These are phyloP conservation scores for Brienomyrus longianalis DNA, from an alignment of 2,113 vertebrate genomes.

Conservation along the genomic window DNA sequence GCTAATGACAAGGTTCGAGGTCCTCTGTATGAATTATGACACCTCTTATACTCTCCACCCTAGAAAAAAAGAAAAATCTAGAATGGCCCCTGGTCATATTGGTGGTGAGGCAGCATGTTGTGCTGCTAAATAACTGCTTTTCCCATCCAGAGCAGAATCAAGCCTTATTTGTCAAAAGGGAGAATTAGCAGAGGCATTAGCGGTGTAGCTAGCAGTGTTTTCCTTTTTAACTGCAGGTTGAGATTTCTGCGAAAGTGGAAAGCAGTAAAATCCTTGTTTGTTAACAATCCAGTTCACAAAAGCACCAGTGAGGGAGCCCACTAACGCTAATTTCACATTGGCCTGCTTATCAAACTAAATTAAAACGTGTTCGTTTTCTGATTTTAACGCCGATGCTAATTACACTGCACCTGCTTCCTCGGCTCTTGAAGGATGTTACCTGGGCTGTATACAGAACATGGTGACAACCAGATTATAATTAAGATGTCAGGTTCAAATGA, in stretches of 20 bases:
- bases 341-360: conserved; percentile 19
- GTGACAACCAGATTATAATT: conserved; percentile 33
- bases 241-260: background rate
- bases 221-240: background rate
- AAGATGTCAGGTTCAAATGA: conserved; percentile 28
- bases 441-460: conserved; percentile 2
- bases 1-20: background rate
- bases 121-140: background rate
- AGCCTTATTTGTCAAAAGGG: background rate
- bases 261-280: background rate
- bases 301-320: background rate
- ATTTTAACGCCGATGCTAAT: conserved; percentile 20
- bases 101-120: background rate
- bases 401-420: conserved; percentile 20
- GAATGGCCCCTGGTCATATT: background rate
- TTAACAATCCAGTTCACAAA: background rate
- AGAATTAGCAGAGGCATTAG: background rate
- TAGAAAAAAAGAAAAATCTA: background rate
- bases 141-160: background rate
- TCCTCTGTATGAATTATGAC: background rate
- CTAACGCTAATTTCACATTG: conserved; percentile 15
- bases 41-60: background rate
- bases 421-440: conserved; percentile 23
- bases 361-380: conserved; percentile 23
- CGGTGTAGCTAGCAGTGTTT: background rate